Percentiles rank a stretch among this genome's conserved stretches.
Conservation (phyloP, 2,888 invertebrate species). For the Pollenia angustigena region DNA sequence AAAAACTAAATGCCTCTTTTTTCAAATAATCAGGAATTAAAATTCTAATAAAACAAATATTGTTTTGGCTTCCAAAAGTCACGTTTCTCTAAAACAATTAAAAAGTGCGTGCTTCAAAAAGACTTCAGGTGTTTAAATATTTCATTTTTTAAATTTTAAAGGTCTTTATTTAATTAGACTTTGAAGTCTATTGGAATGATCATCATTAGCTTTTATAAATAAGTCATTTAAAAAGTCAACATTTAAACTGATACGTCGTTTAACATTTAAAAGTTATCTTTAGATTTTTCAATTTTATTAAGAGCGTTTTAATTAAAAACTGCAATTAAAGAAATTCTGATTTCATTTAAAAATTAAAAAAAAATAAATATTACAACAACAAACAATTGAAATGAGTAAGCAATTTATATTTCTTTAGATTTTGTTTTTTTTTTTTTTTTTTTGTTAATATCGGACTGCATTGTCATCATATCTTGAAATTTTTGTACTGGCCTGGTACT, state of each 20-base stretch:
- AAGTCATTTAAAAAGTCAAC: background rate
- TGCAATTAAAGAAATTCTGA: background rate
- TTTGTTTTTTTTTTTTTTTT: no score
- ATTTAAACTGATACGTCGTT: no score
- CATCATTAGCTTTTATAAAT: background rate
- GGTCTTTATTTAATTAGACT: background rate
- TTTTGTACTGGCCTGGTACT: background rate
- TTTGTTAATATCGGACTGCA: slow-evolving; percentile 21
- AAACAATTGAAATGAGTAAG: slow-evolving; percentile 22
- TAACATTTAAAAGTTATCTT: no score
- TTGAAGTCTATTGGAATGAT: background rate
- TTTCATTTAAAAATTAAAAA: background rate
- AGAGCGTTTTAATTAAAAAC: background rate
- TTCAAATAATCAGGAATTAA: no score
- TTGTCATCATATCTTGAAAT: slow-evolving; percentile 35
- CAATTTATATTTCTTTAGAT: slow-evolving; percentile 50
- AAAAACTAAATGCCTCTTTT: no score
- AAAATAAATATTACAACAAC: no score
- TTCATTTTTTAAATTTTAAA: background rate
- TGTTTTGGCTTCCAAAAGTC: slow-evolving; percentile 1
- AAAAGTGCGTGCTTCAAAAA: slow-evolving; percentile 26
- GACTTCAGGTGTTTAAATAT: background rate
- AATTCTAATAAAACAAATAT: background rate
- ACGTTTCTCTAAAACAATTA: slow-evolving; percentile 41
- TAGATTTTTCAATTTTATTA: background rate